A percentile compares a stretch with the other conserved stretches of the same genome.
phyloP scores from a whole-genome alignment of 53 echinoderm and acorn worm genomes.

The Holothuria leucospilota region DNA sequence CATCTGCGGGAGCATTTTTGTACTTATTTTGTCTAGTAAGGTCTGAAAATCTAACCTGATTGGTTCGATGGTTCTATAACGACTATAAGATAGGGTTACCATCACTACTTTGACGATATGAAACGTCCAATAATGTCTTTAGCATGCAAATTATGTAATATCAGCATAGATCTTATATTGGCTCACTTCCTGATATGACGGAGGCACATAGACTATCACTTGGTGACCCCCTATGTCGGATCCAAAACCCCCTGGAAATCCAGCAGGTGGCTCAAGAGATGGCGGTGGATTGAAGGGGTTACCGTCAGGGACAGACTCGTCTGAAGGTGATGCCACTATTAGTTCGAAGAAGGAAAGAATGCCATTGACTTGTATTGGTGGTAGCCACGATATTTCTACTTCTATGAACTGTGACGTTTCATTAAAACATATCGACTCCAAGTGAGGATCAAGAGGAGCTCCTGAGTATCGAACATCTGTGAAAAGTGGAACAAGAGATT shows the following conservation, averaged over 20 bases:
- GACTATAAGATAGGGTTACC: too few relatives aligned
- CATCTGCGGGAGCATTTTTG: too few relatives aligned
- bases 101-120: too few relatives aligned
- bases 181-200: neutral
- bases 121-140: too few relatives aligned
- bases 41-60: too few relatives aligned
- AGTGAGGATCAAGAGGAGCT: constrained; percentile 60
- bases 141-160: too few relatives aligned
- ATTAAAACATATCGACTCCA: constrained; percentile 62
- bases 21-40: too few relatives aligned
- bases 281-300: neutral
- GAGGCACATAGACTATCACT: neutral
- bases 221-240: neutral
- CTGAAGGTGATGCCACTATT: constrained; percentile 8
- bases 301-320: neutral
- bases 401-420: constrained; percentile 37
- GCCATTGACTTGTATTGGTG: constrained; percentile 64
- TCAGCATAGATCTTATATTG: too few relatives aligned
- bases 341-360: constrained; percentile 48
- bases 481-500: neutral
- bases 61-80: too few relatives aligned
- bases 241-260: neutral
- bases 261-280: neutral
- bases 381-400: constrained; percentile 63
- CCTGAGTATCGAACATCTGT: constrained; percentile 56